phyloP scores from a whole-genome alignment of 2,113 vertebrate genomes.

The Polypterus senegalus region DNA sequence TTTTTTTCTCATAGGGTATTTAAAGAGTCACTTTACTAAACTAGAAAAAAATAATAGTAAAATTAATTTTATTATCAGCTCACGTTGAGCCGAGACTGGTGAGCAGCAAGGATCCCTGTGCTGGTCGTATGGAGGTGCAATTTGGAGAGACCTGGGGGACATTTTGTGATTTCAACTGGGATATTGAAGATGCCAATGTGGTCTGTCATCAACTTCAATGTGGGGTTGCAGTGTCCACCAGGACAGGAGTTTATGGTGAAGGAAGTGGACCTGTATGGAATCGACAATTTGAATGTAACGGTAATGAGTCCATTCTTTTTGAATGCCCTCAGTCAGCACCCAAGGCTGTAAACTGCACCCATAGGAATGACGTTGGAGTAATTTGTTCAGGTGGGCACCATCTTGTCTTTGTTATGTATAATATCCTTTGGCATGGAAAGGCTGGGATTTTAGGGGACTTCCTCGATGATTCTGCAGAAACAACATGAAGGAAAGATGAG shows the following conservation, averaged over 20 bases:
- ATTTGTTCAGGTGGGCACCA: background rate
- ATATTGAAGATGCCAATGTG: conserved; percentile 14
- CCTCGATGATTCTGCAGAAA: too few relatives aligned
- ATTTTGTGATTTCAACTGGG: conserved; percentile 14
- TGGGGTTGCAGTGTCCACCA: conserved; percentile 5
- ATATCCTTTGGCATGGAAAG: too few relatives aligned
- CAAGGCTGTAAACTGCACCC: background rate
- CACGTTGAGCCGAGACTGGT: conserved; percentile 17
- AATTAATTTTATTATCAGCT: background rate
- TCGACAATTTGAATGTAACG: background rate
- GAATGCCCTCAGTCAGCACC: background rate
- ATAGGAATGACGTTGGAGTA: background rate
- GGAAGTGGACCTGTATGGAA: background rate
- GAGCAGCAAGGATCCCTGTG: conserved; percentile 37
- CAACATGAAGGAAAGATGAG: too few relatives aligned
- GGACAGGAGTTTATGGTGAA: conserved; percentile 1
- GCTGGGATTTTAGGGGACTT: too few relatives aligned
- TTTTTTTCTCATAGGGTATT: too few relatives aligned
- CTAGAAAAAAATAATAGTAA: too few relatives aligned
- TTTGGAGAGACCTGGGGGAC: accelerated
- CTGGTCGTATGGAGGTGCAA: conserved; percentile 24
- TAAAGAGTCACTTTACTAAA: too few relatives aligned
- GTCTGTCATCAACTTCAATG: conserved; percentile 16
- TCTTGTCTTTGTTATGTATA: too few relatives aligned
- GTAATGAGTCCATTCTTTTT: conserved; percentile 3